phyloP scores from a whole-genome alignment of 2,113 vertebrate genomes.

The Phalacrocorax pelagicus region DNA sequence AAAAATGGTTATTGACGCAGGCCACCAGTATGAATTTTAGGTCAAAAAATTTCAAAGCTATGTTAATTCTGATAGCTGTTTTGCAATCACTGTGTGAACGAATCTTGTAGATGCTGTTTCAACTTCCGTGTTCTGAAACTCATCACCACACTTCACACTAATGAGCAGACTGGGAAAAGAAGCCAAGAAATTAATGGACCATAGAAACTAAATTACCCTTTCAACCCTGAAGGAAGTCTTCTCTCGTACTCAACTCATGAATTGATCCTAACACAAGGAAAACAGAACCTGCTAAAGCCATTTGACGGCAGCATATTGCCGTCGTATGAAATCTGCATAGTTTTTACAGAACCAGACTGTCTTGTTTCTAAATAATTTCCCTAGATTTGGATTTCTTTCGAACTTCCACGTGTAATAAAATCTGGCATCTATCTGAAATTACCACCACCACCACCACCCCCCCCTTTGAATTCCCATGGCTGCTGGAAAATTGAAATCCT shows the following conservation, averaged over 20 bases:
- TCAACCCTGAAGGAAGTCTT: slow-evolving; percentile 55
- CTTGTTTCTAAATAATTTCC: neutral
- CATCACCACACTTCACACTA: neutral
- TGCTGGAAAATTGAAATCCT: slow-evolving; percentile 13
- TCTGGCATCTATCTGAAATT: neutral
- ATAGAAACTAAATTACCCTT: slow-evolving; percentile 60
- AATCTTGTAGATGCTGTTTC: slow-evolving; percentile 40
- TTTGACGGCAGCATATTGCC: neutral
- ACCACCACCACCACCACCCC: too few relatives aligned
- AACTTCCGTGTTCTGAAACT: slow-evolving; percentile 44
- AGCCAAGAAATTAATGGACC: slow-evolving; percentile 65
- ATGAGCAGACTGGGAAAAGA: slow-evolving; percentile 43
- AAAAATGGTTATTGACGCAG: neutral
- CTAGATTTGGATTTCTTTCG: neutral
- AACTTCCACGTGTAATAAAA: neutral
- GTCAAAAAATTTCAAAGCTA: neutral
- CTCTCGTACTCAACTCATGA: neutral
- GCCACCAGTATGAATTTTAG: neutral
- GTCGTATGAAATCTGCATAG: neutral
- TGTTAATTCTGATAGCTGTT: slow-evolving; percentile 2
- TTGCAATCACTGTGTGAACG: neutral
- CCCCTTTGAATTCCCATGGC: neutral
- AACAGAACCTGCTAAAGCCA: slow-evolving; percentile 29
- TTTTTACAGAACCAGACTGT: neutral
- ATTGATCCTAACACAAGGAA: slow-evolving; percentile 13